phyloP scores from a whole-genome alignment of 2,797 vertebrate species.

The Percopsis omiscomaycus region DNA sequence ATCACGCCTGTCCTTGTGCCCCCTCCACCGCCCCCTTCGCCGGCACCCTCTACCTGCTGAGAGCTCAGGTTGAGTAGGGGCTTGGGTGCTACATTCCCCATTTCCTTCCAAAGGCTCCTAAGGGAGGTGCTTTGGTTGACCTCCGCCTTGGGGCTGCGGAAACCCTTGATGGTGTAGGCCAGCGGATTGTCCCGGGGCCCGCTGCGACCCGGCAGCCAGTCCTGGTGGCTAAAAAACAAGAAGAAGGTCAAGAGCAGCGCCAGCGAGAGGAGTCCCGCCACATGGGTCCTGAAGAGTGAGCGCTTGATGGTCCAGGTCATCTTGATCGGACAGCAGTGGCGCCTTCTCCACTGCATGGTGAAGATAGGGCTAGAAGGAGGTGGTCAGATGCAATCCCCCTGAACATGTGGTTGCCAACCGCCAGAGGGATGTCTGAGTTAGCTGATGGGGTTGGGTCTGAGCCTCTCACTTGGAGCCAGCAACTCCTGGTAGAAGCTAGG shows the following conservation, averaged over 20 bases:
- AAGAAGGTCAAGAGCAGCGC: conserved; percentile 90
- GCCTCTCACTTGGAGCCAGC: conserved; percentile 43
- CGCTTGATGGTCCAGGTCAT: conserved; percentile 94
- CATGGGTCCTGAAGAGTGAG: conserved; percentile 92
- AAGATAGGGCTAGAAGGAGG: conserved; percentile 55
- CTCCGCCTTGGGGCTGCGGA: conserved; percentile 85
- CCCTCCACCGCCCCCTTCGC: conserved; percentile 73
- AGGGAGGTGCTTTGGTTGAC: conserved; percentile 87
- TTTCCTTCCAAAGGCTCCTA: conserved; percentile 85
- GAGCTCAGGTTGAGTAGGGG: conserved; percentile 83
- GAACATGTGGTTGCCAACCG: conserved; percentile 77
- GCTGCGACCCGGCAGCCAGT: conserved; percentile 88
- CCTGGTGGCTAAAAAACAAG: conserved; percentile 91
- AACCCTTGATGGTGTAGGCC: conserved; percentile 88
- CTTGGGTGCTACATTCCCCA: conserved; percentile 80
- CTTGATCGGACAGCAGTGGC: conserved; percentile 94
- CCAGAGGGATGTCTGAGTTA: conserved; percentile 65
- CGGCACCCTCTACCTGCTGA: conserved; percentile 80
- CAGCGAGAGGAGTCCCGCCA: conserved; percentile 88
- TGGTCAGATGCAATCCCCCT: conserved; percentile 70
- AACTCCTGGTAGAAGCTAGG: conserved; percentile 40
- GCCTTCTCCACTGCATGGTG: conserved; percentile 98
- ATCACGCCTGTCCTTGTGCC: conserved; percentile 70
- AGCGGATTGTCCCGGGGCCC: conserved; percentile 90
- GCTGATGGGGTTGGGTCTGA: conserved; percentile 54